Evolutionary conservation across 1,140 invertebrate species (phyloP).

Genomic region (Archivesica marissinica): DNA sequence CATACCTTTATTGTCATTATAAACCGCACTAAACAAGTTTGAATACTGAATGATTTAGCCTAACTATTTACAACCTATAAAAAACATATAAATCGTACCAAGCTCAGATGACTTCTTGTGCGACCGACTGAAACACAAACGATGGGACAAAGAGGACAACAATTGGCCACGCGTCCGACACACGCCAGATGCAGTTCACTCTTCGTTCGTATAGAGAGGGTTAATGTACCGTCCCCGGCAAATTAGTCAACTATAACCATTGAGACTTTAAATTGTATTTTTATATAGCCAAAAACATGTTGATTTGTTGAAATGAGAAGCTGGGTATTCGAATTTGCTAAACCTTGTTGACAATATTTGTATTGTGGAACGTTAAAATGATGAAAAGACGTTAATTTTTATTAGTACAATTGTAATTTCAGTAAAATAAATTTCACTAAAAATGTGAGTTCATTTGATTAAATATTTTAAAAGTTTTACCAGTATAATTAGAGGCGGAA

Average conservation of each 20-base stretch:
- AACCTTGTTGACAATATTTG: neutral
- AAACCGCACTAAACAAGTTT: neutral
- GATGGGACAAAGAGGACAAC: slow-evolving; percentile 22
- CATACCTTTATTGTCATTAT: slow-evolving; percentile 16
- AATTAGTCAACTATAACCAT: slow-evolving; percentile 27
- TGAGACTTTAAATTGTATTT: slow-evolving; percentile 21
- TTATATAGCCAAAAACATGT: neutral
- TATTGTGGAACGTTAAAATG: no score
- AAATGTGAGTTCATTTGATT: no score
- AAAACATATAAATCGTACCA: slow-evolving; percentile 12
- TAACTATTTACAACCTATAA: neutral
- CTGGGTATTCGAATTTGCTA: neutral
- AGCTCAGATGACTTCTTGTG: slow-evolving; percentile 11
- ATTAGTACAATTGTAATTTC: no score
- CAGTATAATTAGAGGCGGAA: no score
- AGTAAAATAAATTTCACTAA: no score
- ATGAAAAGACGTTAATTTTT: no score
- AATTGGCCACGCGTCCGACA: slow-evolving; percentile 44
- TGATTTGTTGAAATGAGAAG: slow-evolving; percentile 17
- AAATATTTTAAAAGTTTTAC: no score
- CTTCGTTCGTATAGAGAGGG: neutral
- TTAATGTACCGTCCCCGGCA: neutral
- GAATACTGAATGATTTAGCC: neutral
- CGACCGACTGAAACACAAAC: slow-evolving; percentile 5
- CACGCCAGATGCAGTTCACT: slow-evolving; percentile 42